These are phyloP conservation scores for Drosophila parabipectinata DNA, from an alignment of 1,140 invertebrate genomes.

Conservation along the genomic window DNA sequence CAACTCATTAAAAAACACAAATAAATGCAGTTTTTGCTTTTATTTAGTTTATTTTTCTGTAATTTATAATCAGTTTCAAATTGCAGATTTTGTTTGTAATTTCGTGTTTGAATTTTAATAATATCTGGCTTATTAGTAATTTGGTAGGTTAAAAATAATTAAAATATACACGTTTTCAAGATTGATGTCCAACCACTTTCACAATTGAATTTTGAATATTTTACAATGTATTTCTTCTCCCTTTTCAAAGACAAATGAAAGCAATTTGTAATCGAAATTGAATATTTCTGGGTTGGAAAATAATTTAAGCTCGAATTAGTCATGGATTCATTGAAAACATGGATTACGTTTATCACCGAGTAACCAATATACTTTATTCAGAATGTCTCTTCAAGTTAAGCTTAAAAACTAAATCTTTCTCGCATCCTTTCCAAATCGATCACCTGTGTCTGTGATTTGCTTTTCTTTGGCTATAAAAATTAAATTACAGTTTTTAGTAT, in stretches of 20 bases:
- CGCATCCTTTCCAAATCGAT: constrained; percentile 27
- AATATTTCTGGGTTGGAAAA: constrained; percentile 55
- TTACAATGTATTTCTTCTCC: constrained; percentile 26
- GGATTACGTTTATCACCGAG: constrained; percentile 59
- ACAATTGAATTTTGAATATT: constrained; percentile 33
- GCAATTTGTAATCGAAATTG: constrained; percentile 30
- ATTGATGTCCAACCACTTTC: constrained; percentile 58
- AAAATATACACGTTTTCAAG: constrained; percentile 60
- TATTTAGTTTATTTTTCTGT: constrained; percentile 47
- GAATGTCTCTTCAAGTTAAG: constrained; percentile 46
- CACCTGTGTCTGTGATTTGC: constrained; percentile 23
- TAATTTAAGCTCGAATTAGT: constrained; percentile 81
- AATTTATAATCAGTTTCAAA: constrained; percentile 59
- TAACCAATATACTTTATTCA: constrained; percentile 55
- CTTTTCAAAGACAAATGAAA: constrained; percentile 32
- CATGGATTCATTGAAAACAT: constrained; percentile 60
- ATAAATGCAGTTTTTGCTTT: background rate
- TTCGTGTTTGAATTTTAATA: constrained; percentile 55
- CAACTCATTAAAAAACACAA: background rate
- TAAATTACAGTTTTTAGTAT: constrained; percentile 63
- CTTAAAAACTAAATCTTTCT: constrained; percentile 73
- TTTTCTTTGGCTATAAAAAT: constrained; percentile 82
- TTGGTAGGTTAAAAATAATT: constrained; percentile 70
- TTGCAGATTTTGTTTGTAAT: constrained; percentile 33
- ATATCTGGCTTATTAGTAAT: constrained; percentile 63